These are phyloP conservation scores for Chymomyza procnemis DNA, from an alignment of 2,888 invertebrate genomes.

Conservation along the genomic window DNA sequence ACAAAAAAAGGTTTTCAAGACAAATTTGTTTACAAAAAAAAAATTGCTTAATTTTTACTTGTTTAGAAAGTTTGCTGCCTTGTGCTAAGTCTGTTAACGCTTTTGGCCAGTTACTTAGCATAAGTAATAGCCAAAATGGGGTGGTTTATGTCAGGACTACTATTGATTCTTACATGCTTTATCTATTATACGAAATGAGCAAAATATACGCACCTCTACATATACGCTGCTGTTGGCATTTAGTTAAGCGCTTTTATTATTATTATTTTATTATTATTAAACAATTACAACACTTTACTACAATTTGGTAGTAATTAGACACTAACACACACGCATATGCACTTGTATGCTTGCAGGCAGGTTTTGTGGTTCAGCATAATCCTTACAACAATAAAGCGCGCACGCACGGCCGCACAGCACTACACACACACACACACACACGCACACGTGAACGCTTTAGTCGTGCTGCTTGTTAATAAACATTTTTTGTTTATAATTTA, in stretches of 20 bases:
- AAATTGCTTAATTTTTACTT: not conserved
- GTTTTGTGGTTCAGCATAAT: conserved; percentile 25
- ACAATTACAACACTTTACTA: conserved; percentile 5
- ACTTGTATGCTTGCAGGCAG: not conserved
- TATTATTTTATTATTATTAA: not conserved
- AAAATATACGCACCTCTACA: conserved; percentile 20
- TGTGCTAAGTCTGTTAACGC: conserved; percentile 44
- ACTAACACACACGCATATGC: not conserved
- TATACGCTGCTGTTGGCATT: not conserved
- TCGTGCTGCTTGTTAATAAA: not conserved
- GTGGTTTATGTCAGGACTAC: conserved; percentile 17
- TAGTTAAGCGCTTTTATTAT: not conserved
- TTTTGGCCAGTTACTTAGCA: conserved; percentile 1
- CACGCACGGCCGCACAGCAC: too few species aligned
- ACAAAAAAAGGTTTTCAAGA: not conserved
- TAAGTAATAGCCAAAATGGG: not conserved
- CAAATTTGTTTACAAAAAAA: not conserved
- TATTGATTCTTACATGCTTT: conserved; percentile 38
- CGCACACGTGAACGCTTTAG: not conserved
- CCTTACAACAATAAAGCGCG: conserved; percentile 26
- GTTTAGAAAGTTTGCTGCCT: conserved; percentile 17
- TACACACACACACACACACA: conserved; percentile 2
- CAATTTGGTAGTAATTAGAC: conserved; percentile 9
- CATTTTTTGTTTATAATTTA: not conserved
- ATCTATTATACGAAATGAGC: conserved; percentile 19